A percentile compares a stretch with the other conserved stretches of the same genome.
phyloP scores from a whole-genome alignment of 2,113 vertebrate genomes.

The Pipa parva region DNA sequence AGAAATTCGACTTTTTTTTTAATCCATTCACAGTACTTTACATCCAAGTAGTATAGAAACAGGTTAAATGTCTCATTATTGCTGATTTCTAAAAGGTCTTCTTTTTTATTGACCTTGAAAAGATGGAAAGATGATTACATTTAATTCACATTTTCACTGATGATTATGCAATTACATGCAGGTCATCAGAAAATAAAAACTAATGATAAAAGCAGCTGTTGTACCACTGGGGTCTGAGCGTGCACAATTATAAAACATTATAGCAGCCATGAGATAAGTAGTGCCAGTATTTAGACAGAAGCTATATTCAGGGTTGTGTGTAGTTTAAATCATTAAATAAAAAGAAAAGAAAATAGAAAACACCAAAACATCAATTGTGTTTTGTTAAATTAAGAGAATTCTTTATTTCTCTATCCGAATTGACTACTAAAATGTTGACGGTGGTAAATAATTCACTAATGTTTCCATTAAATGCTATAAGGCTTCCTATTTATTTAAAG shows the following conservation, averaged over 20 bases:
- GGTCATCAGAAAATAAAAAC: slow-evolving; percentile 31
- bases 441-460: too few relatives aligned
- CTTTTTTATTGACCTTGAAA: slow-evolving; percentile 39
- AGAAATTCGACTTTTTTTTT: not conserved
- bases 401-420: too few relatives aligned
- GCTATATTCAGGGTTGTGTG: not conserved
- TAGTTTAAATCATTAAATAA: not conserved
- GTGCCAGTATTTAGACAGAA: slow-evolving; percentile 7
- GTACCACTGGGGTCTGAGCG: slow-evolving; percentile 7
- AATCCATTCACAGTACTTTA: slow-evolving; percentile 4
- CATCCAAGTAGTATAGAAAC: slow-evolving; percentile 9
- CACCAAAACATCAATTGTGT: too few relatives aligned
- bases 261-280: not conserved
- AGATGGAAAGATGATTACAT: slow-evolving; percentile 26
- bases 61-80: slow-evolving; percentile 35
- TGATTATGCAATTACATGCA: slow-evolving; percentile 38
- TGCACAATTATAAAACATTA: slow-evolving; percentile 27
- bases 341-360: too few relatives aligned
- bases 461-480: too few relatives aligned
- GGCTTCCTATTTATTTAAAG: too few relatives aligned
- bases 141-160: slow-evolving; percentile 38
- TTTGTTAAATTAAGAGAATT: too few relatives aligned
- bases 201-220: slow-evolving; percentile 28
- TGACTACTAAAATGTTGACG: not conserved
- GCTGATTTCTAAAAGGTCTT: slow-evolving; percentile 33